Base-by-base conservation (phyloP, 1,140 invertebrate genomes). In the Aporrectodea caliginosa region DNA sequence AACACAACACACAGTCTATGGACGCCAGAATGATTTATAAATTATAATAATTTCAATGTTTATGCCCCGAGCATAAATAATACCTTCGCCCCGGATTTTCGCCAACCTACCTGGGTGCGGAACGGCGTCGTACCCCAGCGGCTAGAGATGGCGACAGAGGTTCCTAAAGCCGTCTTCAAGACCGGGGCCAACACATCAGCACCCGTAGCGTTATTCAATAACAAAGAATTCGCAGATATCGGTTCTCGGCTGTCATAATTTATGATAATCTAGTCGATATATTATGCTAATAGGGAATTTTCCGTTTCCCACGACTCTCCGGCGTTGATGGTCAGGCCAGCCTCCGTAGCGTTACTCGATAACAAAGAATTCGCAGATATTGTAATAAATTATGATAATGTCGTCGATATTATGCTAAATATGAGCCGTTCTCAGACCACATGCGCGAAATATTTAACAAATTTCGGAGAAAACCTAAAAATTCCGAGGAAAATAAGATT, bases 21-120 rank as follows among this genome's bases (percentile, higher is more conserved):
- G 22, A 58, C 43, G 43, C 43, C 43, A 6, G 43, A 58, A 58
- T 58, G 43, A 58, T 58, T 58, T 58, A 58, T 58, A 58, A 58
- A 58, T 58, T 58, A 58, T 58, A 58, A 58, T 58, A 58, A 58
- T 58, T 58, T 58, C 43, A 58, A 22, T 58, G 43, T 58, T 58
- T 58, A 58, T 58, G 43, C 43, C 43, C 22, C 43, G 6, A 22
- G 43, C 43, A 58, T 58, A 58, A 58, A 22, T 58, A 58, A 58
- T 58, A n/a, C n/a, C n/a, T n/a, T n/a, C 43, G 43, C 22, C 6
- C 43, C 43, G 43, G 43, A 58, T 58, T 6, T 58, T 58, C 43
- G 43, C 22, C 43, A 6, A 58, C 43, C 43, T 58, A 58, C 43
- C 43, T 58, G 6, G 6, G 43, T 58, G 6, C 6, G 22, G 22